Evolutionary conservation across 2,113 vertebrate genomes (phyloP), one percentile per base, ranked within the genome.

Genomic region (Oostethus manadensis): DNA sequence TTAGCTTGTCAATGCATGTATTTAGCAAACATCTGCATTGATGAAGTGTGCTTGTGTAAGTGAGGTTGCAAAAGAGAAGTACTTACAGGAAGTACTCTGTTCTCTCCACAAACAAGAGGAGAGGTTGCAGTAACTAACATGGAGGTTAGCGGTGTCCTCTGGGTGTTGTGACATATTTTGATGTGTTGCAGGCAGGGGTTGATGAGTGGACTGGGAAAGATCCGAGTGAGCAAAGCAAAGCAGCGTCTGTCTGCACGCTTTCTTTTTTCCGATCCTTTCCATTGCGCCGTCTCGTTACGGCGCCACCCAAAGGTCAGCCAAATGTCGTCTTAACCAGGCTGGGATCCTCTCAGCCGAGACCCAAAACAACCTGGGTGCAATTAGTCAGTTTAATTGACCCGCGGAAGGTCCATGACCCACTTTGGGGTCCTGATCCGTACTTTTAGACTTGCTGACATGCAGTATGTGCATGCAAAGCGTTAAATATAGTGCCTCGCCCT

Each of bases 341-440:
- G 0, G 53, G 71, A 71, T 73, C 73, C 49, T 6, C 26, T 43
- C 35, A 38, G 56, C 56, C 20, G 38, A 33, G 23, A 29, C 70
- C 42, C 4, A 21, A 68, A 62, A 35, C 42, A 64, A 68, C 66
- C 16, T 17, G 10, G 60, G 60, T 21, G 60, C 57, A 75, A 70
- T 81, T 75, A 69, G 65, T 51, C 62, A 74, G 44, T 78, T 55
- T 60, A 71, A 74, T 48, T 70, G 73, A 79, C 60, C 78, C 74
- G 10, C 44, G 51, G 64, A 67, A 65, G 42, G 59, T 62, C 58
- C 17, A 0, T 57, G 70, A 68, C 66, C 70, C 66, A 22, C 54
- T 60, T 38, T 56, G 46, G 60, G 68, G 71, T 73, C 55, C 35
- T 53, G 66, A 71, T 74, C 66, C n/a, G 21, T 47, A 40, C 40